These are phyloP conservation scores for Murina feae DNA, from an alignment of 2,113 vertebrate genomes.

Conservation along the genomic window DNA sequence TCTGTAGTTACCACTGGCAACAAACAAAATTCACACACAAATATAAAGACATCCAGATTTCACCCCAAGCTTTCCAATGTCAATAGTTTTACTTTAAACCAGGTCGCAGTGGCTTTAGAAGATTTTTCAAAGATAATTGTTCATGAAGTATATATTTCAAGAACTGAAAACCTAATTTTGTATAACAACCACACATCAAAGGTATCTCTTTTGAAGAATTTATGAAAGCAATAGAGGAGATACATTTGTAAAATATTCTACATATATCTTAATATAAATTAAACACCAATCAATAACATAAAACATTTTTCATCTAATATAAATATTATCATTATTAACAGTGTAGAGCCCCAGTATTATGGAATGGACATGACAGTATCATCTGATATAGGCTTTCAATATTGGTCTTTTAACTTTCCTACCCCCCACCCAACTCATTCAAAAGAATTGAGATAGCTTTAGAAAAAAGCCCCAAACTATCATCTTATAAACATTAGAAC, in stretches of 20 bases:
- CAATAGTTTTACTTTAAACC: neutral
- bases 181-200: neutral
- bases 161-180: neutral
- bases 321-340: neutral
- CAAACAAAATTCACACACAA: constrained; percentile 71
- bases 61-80: neutral
- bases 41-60: neutral
- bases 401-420: neutral
- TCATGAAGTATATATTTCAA: neutral
- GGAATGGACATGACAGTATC: neutral
- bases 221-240: neutral
- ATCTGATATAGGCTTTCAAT: neutral
- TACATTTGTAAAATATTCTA: neutral
- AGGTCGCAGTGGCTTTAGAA: neutral
- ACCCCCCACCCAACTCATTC: neutral
- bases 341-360: neutral
- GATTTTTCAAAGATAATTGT: neutral
- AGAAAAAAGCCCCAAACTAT: neutral
- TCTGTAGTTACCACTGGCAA: constrained; percentile 77
- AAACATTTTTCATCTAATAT: neutral
- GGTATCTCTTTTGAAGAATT: neutral
- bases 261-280: neutral
- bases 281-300: neutral
- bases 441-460: neutral
- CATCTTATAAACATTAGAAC: neutral